phyloP scores from a whole-genome alignment of 2,797 vertebrate species.

The Lateolabrax maculatus region DNA sequence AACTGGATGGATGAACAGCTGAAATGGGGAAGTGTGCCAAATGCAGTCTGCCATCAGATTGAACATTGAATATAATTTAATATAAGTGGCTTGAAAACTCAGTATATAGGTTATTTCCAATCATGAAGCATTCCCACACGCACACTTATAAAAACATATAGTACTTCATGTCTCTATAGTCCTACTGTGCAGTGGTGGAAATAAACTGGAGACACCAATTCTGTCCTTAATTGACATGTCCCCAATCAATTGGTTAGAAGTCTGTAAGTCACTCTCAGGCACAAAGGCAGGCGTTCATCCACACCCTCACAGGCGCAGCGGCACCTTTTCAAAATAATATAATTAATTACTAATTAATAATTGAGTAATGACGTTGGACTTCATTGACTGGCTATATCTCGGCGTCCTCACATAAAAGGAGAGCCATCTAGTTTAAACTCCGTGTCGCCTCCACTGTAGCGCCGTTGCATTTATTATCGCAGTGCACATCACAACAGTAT shows the following conservation, averaged over 20 bases:
- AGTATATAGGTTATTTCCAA: background rate
- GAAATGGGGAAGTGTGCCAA: background rate
- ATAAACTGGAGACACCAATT: background rate
- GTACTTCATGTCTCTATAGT: background rate
- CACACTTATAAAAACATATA: no score
- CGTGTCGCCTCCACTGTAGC: constrained; percentile 47
- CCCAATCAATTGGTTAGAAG: background rate
- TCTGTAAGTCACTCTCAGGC: constrained; percentile 9
- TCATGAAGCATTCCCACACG: background rate
- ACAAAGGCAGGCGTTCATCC: background rate
- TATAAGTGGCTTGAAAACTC: background rate
- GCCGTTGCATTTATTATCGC: constrained; percentile 21
- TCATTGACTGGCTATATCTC: background rate
- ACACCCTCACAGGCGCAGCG: background rate
- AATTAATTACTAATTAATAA: constrained; percentile 25
- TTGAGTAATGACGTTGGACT: constrained; percentile 26
- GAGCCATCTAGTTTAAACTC: constrained; percentile 26
- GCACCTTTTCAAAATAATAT: background rate
- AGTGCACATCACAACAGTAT: constrained; percentile 14
- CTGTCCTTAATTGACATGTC: background rate
- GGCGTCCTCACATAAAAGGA: constrained; percentile 16
- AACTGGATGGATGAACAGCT: background rate
- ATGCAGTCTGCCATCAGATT: constrained; percentile 10
- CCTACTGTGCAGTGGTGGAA: background rate
- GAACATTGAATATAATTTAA: background rate